These are phyloP conservation scores for Pararge aegeria DNA, from an alignment of 1,140 invertebrate species.

Conservation along the genomic window DNA sequence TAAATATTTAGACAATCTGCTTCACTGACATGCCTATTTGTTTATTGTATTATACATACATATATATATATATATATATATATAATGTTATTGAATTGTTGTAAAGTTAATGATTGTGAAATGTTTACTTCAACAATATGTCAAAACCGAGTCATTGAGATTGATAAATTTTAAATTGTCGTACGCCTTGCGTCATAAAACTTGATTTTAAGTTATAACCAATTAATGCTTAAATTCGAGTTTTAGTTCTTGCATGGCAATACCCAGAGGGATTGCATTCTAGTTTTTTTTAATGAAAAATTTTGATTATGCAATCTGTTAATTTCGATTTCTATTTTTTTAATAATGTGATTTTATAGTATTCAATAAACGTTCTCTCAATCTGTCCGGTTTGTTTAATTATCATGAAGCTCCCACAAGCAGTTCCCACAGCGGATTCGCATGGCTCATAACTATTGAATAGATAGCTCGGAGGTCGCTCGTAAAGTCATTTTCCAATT, in stretches of 20 bases:
- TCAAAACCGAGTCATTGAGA: conserved; percentile 30
- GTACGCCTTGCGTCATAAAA: conserved; percentile 66
- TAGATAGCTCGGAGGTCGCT: conserved; percentile 48
- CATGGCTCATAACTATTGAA: conserved; percentile 45
- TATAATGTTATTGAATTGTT: conserved; percentile 42
- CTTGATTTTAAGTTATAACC: conserved; percentile 68
- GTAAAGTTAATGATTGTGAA: conserved; percentile 44
- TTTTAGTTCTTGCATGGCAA: conserved; percentile 75
- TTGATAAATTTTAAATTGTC: conserved; percentile 44
- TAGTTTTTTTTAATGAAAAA: conserved; percentile 73
- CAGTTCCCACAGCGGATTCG: conserved; percentile 22
- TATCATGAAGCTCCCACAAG: conserved; percentile 42
- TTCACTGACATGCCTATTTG: conserved; percentile 53
- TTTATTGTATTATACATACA: conserved; percentile 10
- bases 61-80: conserved; percentile 38
- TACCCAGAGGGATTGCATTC: conserved; percentile 67
- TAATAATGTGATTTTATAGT: conserved; percentile 35
- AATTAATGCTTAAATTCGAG: conserved; percentile 62
- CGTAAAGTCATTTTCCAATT: conserved; percentile 70
- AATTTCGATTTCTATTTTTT: conserved; percentile 41
- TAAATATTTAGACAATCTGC: conserved; percentile 47
- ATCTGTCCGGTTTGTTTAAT: conserved; percentile 43
- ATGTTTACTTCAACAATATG: conserved; percentile 77
- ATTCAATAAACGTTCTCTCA: conserved; percentile 50
- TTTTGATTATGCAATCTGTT: conserved; percentile 76